Conservation (phyloP, 2,888 invertebrate species). For the Rapana venosa region DNA sequence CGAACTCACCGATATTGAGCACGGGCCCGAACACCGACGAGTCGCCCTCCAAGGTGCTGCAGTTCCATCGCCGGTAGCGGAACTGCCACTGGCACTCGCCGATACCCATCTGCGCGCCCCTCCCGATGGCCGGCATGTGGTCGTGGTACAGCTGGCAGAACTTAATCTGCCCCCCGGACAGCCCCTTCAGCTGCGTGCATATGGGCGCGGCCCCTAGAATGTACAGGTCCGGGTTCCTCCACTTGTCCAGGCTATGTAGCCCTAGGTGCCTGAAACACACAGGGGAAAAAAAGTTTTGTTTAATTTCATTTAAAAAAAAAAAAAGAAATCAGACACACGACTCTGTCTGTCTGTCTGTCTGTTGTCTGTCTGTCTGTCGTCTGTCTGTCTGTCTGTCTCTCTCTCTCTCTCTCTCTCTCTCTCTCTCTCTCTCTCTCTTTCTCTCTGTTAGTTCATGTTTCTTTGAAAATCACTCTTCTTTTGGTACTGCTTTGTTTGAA, state of each 20-base stretch:
- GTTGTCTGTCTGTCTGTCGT: no score
- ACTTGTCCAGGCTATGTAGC: constrained; percentile 61
- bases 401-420: no score
- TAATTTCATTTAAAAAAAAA: not conserved
- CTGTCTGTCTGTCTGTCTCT: no score
- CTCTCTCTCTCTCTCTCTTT: no score
- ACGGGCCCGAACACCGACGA: constrained; percentile 93
- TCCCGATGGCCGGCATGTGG: constrained; percentile 81
- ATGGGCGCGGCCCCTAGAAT: constrained; percentile 83
- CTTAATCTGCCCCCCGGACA: constrained; percentile 89
- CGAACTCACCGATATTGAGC: constrained; percentile 87
- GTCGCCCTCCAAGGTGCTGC: constrained; percentile 82
- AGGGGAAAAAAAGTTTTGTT: not conserved
- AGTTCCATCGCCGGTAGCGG: constrained; percentile 90
- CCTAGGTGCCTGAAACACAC: constrained; percentile 56
- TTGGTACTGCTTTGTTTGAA: no score
- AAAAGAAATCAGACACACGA: no score
- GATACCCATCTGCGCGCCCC: constrained; percentile 89
- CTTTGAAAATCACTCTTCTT: no score
- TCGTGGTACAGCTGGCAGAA: constrained; percentile 91
- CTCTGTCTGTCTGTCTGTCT: no score
- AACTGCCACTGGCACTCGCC: constrained; percentile 93
- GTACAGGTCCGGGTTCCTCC: constrained; percentile 81
- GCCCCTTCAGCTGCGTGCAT: constrained; percentile 86
- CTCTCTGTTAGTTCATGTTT: no score